A percentile compares a stretch with the other conserved stretches of the same genome.
Conservation (phyloP, 64 coral and sea anemone species). For the Trachythela sp. region DNA sequence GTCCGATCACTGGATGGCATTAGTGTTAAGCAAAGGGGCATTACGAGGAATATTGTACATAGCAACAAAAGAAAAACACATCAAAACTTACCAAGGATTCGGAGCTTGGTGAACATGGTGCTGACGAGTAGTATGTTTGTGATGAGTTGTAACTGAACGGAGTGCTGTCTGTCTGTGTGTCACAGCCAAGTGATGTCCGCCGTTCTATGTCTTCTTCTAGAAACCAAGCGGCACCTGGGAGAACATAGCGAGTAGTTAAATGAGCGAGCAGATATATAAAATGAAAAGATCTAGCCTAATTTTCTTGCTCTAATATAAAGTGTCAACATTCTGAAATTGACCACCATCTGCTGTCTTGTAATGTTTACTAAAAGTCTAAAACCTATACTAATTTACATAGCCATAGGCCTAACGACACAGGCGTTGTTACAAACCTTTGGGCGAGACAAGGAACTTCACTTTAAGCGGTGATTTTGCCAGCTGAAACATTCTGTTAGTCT, state of each 20-base stretch:
- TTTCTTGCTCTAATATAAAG: no score
- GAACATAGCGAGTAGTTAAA: neutral
- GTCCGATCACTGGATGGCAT: no score
- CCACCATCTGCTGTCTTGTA: no score
- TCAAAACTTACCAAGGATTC: neutral
- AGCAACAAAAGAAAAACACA: neutral
- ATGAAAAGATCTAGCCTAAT: no score
- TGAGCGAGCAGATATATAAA: no score
- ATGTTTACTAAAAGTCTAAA: no score
- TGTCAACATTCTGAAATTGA: no score
- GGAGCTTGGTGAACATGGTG: neutral
- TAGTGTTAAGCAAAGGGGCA: no score
- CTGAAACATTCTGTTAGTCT: neutral
- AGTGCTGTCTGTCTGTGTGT: slow-evolving; percentile 1
- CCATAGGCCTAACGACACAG: neutral
- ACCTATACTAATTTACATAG: no score
- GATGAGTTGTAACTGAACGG: neutral
- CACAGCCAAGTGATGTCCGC: neutral
- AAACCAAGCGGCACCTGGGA: neutral
- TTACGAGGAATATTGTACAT: neutral
- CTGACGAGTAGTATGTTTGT: slow-evolving; percentile 6
- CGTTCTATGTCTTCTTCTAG: neutral
- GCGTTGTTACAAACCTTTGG: neutral
- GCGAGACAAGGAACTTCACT: slow-evolving; percentile 3
- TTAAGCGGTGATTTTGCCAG: neutral